Evolutionary conservation across 2,113 vertebrate genomes (phyloP), one percentile per base, ranked within the genome.

Genomic region (Gadus chalcogrammus): DNA sequence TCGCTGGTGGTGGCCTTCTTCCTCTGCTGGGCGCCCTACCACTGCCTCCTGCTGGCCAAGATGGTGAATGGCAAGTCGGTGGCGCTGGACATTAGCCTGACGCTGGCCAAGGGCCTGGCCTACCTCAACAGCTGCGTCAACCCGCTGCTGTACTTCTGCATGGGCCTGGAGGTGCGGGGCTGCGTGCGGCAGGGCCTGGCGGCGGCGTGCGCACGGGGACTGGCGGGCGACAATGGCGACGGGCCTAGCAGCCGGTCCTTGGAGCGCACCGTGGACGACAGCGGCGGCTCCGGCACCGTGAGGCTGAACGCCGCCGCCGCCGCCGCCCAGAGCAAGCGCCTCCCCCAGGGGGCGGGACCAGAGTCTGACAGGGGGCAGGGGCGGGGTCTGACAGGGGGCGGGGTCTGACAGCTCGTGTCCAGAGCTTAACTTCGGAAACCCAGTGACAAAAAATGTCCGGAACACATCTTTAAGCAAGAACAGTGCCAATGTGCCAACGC

Each of bases 101-200:
- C 91, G 0, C 0, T 91, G 15, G 86, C 88, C 0, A 88, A 77
- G 1, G 79, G 77, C 1, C 5, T 92, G 0, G 91, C 92, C 18
- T 93, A 86, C 38, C 90, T 94, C 13, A 93, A 93, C 84, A 93
- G 93, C 75, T 93, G 92, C 1, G 79, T 89, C 31, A 94, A 94
- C 80, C 93, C 93, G 0, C 20, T 94, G 67, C 15, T 94, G 61
- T 94, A 93, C 76, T 92, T 93, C 87, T 93, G 83, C 81, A 89
- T 92, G 86, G 92, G 92, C 11, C 70, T 91, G 65, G 77, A 90
- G 0, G 64, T 78, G 28, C 85, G 73, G 31, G 79, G 78, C 0
- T 74, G 56, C 5, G 73, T 89, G 59, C 68, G 70, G 7, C 86
- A 85, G 69, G 88, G 82, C 48, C 62, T 91, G 62, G 38, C 79